A percentile compares a stretch with the other conserved stretches of the same genome.
Evolutionary conservation across 2,888 invertebrate genomes (phyloP).

Genomic region (Tachina grossa): DNA sequence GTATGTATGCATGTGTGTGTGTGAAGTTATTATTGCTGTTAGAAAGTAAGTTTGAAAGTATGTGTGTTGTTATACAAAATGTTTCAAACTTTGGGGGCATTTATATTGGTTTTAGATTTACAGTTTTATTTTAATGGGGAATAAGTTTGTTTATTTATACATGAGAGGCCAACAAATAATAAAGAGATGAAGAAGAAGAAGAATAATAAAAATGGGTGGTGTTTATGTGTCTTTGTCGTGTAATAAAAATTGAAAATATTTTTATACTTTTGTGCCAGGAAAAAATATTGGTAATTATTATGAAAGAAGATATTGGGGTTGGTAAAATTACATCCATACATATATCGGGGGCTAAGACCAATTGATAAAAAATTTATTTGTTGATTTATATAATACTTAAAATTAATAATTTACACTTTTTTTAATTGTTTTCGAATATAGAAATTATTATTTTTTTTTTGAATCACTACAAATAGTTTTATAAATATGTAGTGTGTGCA

Average conservation of each 20-base stretch:
- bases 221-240: constrained; percentile 50
- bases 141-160: constrained; percentile 53
- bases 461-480: no score
- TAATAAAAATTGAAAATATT: constrained; percentile 46
- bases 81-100: constrained; percentile 56
- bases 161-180: constrained; percentile 30
- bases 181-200: neutral
- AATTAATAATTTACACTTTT: no score
- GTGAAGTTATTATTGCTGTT: constrained; percentile 7
- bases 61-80: constrained; percentile 34
- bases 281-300: constrained; percentile 1
- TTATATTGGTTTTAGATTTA: constrained; percentile 66
- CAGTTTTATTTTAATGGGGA: constrained; percentile 61
- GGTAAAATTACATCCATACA: no score
- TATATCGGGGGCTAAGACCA: no score
- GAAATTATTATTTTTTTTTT: no score
- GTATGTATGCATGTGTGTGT: neutral
- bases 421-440: no score
- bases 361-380: neutral
- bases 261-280: constrained; percentile 25
- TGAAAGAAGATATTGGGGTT: no score
- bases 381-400: no score
- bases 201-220: constrained; percentile 51
- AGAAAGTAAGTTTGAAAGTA: constrained; percentile 7
- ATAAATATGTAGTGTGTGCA: no score